Evolutionary conservation across 2,797 vertebrate genomes (phyloP), one percentile per base, ranked within the genome.

Genomic region (Erethizon dorsatum): DNA sequence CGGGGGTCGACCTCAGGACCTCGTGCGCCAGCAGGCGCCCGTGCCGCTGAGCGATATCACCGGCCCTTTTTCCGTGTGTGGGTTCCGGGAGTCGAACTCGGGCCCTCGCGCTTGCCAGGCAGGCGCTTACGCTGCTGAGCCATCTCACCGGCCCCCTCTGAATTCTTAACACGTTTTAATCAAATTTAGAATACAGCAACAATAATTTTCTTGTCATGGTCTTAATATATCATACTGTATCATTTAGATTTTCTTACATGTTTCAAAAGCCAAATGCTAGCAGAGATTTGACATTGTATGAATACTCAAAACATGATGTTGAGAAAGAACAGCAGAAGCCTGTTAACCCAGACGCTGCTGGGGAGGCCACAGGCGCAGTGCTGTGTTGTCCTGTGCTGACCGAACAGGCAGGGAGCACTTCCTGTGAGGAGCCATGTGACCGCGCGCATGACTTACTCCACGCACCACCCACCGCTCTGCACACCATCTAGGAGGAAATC

Each of bases 391-490:
- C 73, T 57, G 54, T 50, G 47, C 84, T 71, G 45, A 79, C 96
- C 94, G 82, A 63, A 59, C 28, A 61, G 63, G 26, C 26, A 96
- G 80, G 9, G 4, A 5, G 9, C 28, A 31, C 69, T 97, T 97
- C 96, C 97, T 95, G 96, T 92, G 96, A 96, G 86, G 67, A 97
- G 83, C 28, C 86, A 47, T 83, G 95, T 96, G 1, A 92, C 71
- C 28, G 47, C 84, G 97, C 98, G 96, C 96, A 97, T 98, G 98
- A 98, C 93, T 1, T 84, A n/a, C 28, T 94, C 88, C 96, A 98
- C 97, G 98, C 87, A 82, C 96, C 47, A 28, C 52, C 83, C 41
- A 96, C 94, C 94, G 97, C 90, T 87, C 96, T 94, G 88, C 31
- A 93, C 82, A 94, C 96, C 96, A 87, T 90, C 97, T 96, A 90